Conservation (phyloP, 2,888 invertebrate genomes). For the Hydriomena furcata region DNA sequence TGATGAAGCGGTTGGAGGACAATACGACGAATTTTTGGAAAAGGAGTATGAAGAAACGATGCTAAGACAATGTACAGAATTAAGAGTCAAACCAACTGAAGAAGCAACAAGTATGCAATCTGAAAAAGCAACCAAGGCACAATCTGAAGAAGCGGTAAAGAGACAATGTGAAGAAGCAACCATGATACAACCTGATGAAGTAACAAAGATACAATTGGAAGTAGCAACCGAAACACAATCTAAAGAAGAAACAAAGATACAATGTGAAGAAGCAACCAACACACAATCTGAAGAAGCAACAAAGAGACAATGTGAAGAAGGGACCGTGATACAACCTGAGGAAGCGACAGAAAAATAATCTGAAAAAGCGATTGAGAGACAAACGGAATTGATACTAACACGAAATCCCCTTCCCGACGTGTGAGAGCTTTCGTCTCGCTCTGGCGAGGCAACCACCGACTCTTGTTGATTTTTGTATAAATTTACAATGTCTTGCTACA, state of each 20-base stretch:
- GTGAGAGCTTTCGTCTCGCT: constrained; percentile 7
- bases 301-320: neutral
- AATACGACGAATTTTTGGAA: neutral
- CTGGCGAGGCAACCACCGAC: constrained; percentile 36
- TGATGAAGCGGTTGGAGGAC: neutral
- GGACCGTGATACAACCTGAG: neutral
- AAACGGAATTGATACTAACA: neutral
- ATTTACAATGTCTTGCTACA: constrained; percentile 59
- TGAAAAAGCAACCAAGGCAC: neutral
- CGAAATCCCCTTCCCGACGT: constrained; percentile 35
- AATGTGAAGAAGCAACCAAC: neutral
- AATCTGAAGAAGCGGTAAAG: neutral
- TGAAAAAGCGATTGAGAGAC: neutral
- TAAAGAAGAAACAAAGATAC: neutral
- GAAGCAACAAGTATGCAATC: neutral
- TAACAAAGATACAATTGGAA: neutral
- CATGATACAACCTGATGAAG: neutral
- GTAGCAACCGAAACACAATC: neutral
- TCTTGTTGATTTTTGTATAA: constrained; percentile 60
- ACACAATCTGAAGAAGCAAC: neutral
- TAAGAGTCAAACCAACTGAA: neutral
- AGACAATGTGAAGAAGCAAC: neutral
- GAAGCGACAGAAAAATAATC: neutral
- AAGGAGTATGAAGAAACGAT: neutral
- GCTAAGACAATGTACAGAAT: neutral